phyloP scores from a whole-genome alignment of 2,888 invertebrate species.

The Tinea pellionella region DNA sequence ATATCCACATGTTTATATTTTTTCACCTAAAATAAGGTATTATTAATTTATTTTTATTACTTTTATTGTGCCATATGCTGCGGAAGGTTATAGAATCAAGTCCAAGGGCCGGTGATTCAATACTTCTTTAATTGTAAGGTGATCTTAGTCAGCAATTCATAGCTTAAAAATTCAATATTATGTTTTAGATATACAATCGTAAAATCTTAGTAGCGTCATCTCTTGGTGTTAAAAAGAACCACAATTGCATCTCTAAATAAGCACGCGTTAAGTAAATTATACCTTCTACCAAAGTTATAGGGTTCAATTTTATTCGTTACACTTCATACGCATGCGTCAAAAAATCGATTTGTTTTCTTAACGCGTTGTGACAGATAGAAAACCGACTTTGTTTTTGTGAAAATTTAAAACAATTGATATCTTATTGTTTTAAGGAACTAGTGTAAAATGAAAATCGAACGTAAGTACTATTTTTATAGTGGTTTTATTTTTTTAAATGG shows the following conservation, averaged over 20 bases:
- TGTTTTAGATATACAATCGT: too few species aligned
- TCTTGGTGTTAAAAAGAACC: not conserved
- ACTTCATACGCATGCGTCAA: slow-evolving; percentile 48
- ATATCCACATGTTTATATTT: too few species aligned
- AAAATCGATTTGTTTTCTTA: slow-evolving; percentile 46
- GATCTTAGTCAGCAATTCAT: too few species aligned
- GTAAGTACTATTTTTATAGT: slow-evolving; percentile 31
- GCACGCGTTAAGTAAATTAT: not conserved
- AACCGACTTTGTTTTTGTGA: not conserved
- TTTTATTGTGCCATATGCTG: too few species aligned
- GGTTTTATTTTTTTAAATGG: not conserved
- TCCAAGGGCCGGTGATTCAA: too few species aligned
- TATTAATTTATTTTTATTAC: too few species aligned
- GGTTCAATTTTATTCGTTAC: not conserved
- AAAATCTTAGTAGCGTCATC: too few species aligned
- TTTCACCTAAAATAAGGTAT: too few species aligned
- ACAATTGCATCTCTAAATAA: not conserved
- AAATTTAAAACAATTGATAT: not conserved
- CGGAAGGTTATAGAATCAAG: too few species aligned
- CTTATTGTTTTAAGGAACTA: not conserved
- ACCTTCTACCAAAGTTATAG: not conserved
- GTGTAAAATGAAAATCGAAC: slow-evolving; percentile 36
- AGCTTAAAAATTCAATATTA: too few species aligned
- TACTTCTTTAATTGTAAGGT: too few species aligned
- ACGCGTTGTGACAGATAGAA: slow-evolving; percentile 25